Evolutionary conservation across 2,888 invertebrate genomes (phyloP), one percentile per base, ranked within the genome.

Genomic region (Stenchaetothrips biformis): DNA sequence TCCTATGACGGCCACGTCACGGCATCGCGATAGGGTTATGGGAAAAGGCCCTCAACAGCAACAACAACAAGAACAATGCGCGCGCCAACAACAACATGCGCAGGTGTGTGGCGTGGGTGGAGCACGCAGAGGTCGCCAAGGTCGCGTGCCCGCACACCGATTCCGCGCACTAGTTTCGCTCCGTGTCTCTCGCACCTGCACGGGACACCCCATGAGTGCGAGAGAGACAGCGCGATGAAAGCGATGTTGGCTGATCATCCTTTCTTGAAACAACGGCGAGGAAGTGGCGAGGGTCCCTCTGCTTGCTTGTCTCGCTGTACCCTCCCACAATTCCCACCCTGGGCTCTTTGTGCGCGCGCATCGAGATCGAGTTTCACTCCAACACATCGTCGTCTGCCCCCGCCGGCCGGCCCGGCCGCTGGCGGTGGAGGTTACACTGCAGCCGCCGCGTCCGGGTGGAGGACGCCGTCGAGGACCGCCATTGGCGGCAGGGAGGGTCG

Each of bases 291-390:
- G 37, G 37, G 37, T 37, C 37, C 37, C 37, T 37, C 37, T 37
- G 37, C 37, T 37, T 37, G 37, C 37, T 37, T 37, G n/a, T n/a
- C n/a, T 53, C 13, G 53, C 11, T 59, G 59, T 53, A 8, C 67
- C 67, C 67, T 74, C 67, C 67, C 67, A 74, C 67, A 74, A 74
- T 74, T 74, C 67, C 67, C 67, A 74, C 67, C 67, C 67, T 67
- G 67, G 21, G 25, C 11, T 74, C 67, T 74, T 25, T 25, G 21
- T 37, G n/a, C 67, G n/a, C 67, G n/a, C 67, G 25, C 67, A 74
- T 74, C 67, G 21, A 25, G 37, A 53, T 53, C 53, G 53, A 53
- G 53, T 53, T 53, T 18, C 53, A 53, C 53, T 37, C 37, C 37
- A 37, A 37, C 37, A 37, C 37, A 37, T 37, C 37, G 37, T 4